Evolutionary conservation across 2,888 invertebrate species (phyloP).

Genomic region (Criorhina ranunculi): DNA sequence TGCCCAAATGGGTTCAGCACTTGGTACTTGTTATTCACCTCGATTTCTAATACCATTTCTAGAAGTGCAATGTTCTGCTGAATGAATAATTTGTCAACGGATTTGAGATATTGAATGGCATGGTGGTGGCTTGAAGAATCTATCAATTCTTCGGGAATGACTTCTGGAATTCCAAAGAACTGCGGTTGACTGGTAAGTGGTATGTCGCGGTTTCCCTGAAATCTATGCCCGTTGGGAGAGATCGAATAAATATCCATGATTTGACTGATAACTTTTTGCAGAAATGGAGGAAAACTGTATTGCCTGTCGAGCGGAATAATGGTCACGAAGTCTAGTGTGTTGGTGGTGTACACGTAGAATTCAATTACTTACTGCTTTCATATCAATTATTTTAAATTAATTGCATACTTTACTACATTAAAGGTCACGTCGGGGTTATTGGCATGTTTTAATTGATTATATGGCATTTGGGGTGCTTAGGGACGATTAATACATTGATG

Average conservation of each 20-base stretch:
- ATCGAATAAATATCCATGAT: slow-evolving; percentile 26
- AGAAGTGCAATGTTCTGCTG: slow-evolving; percentile 27
- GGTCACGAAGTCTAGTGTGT: not conserved
- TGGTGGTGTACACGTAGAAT: not conserved
- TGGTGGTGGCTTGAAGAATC: not conserved
- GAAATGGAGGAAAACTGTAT: not conserved
- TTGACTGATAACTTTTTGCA: not conserved
- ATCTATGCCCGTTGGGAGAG: not conserved
- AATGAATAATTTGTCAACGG: slow-evolving; percentile 26
- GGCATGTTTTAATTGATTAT: not conserved
- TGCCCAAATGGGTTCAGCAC: slow-evolving; percentile 34
- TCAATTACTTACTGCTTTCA: slow-evolving; percentile 1
- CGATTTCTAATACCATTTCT: slow-evolving; percentile 16
- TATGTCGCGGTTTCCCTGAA: slow-evolving; percentile 29
- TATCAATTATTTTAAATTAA: not conserved
- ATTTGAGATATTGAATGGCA: slow-evolving; percentile 32
- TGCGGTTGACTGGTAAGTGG: slow-evolving; percentile 23
- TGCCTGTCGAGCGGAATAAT: not conserved
- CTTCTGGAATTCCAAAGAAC: not conserved
- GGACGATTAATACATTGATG: too few species aligned
- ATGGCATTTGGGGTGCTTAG: too few species aligned
- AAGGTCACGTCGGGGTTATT: not conserved
- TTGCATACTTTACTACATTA: not conserved
- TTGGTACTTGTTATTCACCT: slow-evolving; percentile 20
- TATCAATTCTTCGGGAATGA: not conserved